These are phyloP conservation scores for Colinus virginianus DNA, from an alignment of 2,113 vertebrate species.

Conservation along the genomic window DNA sequence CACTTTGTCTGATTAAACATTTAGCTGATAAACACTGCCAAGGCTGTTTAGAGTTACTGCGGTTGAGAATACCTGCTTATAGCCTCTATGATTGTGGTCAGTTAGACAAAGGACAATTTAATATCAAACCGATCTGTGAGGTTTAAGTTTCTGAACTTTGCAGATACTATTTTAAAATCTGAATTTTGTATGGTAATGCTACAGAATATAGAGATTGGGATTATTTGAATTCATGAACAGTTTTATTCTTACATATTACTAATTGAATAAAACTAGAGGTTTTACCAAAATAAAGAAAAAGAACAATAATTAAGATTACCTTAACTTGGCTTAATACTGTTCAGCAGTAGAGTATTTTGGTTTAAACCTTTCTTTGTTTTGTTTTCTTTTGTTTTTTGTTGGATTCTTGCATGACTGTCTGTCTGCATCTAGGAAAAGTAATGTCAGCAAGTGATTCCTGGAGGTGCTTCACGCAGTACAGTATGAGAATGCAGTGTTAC, in stretches of 20 bases:
- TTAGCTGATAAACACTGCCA: conserved; percentile 57
- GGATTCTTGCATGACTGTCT: neutral
- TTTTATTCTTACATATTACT: neutral
- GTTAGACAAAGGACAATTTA: neutral
- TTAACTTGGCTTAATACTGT: neutral
- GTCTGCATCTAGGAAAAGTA: neutral
- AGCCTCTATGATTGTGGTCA: conserved; percentile 3
- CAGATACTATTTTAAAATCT: neutral
- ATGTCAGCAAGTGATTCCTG: neutral
- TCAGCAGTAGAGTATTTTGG: neutral
- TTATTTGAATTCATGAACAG: neutral
- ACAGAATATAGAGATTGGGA: neutral
- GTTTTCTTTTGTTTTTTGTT: neutral
- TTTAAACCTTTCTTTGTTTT: neutral
- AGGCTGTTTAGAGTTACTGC: conserved; percentile 5
- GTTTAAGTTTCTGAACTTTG: neutral
- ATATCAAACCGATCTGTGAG: neutral
- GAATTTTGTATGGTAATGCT: neutral
- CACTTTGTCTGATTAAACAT: conserved; percentile 62
- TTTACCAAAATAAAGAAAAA: neutral
- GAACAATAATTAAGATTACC: neutral
- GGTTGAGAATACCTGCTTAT: conserved; percentile 26
- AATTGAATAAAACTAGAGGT: neutral
- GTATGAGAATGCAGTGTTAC: neutral
- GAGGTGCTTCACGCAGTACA: neutral